Percentiles rank a stretch among this genome's conserved stretches.
Conservation (phyloP, 2,113 vertebrate species). For the Upupa epops region DNA sequence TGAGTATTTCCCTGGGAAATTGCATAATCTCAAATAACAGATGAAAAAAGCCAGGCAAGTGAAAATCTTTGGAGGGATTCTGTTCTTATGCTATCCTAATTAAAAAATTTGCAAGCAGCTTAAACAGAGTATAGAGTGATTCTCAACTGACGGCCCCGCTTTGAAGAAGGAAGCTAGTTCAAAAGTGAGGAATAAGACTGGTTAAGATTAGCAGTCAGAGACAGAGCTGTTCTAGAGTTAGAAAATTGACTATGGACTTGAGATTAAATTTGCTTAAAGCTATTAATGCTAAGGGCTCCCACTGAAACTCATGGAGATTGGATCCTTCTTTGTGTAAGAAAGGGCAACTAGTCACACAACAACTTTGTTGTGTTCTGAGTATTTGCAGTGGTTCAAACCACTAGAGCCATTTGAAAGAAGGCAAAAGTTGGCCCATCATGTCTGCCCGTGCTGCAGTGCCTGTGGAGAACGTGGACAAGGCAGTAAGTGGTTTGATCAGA, state of each 20-base stretch:
- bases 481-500: background rate
- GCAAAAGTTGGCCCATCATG: background rate
- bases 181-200: background rate
- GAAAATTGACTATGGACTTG: background rate
- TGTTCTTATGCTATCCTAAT: constrained; percentile 6
- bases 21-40: constrained; percentile 25
- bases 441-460: background rate
- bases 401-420: background rate
- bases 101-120: constrained; percentile 19
- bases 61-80: constrained; percentile 37
- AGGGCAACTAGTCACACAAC: background rate
- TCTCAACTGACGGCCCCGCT: background rate
- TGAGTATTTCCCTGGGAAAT: constrained; percentile 44
- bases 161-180: background rate
- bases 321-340: background rate
- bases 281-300: background rate
- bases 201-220: background rate
- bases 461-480: background rate
- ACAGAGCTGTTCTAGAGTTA: background rate
- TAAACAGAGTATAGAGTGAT: background rate
- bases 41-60: background rate
- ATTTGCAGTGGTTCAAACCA: background rate
- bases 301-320: background rate
- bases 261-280: background rate
- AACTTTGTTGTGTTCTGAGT: background rate